Conservation (phyloP, 92 coral and sea anemone genomes). For the Zoanthus sansibaricus region DNA sequence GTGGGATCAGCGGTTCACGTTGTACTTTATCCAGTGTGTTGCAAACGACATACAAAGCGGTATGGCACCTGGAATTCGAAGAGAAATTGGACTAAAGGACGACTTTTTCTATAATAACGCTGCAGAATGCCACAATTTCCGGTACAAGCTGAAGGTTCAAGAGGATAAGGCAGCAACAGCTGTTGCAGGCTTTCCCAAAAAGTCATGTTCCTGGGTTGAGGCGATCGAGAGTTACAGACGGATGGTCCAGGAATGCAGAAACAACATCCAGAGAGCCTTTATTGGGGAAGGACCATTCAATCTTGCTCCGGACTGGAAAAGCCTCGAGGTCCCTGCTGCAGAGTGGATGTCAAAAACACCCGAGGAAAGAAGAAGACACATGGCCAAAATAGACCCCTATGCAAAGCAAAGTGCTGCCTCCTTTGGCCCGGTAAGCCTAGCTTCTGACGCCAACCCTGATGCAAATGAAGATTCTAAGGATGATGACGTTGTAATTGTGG, state of each 20-base stretch:
- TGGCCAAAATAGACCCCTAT: neutral
- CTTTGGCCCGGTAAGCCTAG: neutral
- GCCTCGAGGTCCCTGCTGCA: constrained; percentile 42
- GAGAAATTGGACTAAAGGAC: constrained; percentile 47
- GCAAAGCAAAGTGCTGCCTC: neutral
- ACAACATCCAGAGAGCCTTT: constrained; percentile 43
- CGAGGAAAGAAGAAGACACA: neutral
- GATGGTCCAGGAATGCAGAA: constrained; percentile 35
- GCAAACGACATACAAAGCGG: constrained; percentile 48
- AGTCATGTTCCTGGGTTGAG: constrained; percentile 62
- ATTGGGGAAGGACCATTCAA: constrained; percentile 46
- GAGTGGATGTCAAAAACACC: constrained; percentile 55
- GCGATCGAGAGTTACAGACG: constrained; percentile 42
- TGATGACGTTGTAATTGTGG: no score
- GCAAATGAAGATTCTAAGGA: no score
- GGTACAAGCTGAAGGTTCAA: constrained; percentile 43
- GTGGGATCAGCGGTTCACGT: constrained; percentile 13
- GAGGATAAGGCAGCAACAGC: constrained; percentile 43
- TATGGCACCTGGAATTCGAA: constrained; percentile 41
- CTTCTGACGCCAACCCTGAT: no score
- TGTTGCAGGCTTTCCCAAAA: constrained; percentile 43
- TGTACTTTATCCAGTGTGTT: constrained; percentile 24
- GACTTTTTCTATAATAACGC: constrained; percentile 61
- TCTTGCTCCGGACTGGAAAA: constrained; percentile 23
- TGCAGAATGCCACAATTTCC: constrained; percentile 47